These are phyloP conservation scores for Ictalurus furcatus DNA, from an alignment of 2,113 vertebrate species.

Conservation along the genomic window DNA sequence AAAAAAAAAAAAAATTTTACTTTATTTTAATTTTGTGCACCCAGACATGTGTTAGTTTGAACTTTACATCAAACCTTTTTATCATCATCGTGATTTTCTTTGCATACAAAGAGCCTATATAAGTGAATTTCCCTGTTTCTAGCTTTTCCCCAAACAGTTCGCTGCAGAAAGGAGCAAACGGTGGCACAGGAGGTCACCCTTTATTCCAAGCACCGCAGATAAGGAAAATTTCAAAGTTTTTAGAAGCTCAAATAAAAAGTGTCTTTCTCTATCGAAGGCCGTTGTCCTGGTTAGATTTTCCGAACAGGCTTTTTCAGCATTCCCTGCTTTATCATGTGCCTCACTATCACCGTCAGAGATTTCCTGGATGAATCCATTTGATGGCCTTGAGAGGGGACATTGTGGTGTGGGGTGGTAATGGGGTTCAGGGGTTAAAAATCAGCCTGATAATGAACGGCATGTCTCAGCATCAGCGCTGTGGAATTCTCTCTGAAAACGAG, in stretches of 20 bases:
- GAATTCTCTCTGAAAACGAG: slow-evolving; percentile 1
- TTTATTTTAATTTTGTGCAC: too few relatives aligned
- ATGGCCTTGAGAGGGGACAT: not conserved
- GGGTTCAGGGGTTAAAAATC: not conserved
- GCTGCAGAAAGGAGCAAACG: too few relatives aligned
- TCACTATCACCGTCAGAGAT: not conserved
- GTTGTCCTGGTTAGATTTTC: not conserved
- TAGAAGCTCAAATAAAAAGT: not conserved
- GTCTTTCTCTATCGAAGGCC: not conserved
- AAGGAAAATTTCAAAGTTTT: not conserved
- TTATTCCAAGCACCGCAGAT: not conserved
- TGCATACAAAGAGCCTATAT: too few relatives aligned
- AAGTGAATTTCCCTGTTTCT: too few relatives aligned
- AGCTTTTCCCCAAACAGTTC: too few relatives aligned
- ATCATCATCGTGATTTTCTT: too few relatives aligned
- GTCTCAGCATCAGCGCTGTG: not conserved
- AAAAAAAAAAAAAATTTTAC: too few relatives aligned
- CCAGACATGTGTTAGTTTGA: too few relatives aligned
- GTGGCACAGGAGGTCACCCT: too few relatives aligned
- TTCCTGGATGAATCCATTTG: not conserved
- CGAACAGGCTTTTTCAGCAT: not conserved
- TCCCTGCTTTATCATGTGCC: not conserved
- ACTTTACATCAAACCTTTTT: too few relatives aligned
- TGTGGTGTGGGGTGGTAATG: not conserved
- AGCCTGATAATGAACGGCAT: slow-evolving; percentile 14